phyloP scores from a whole-genome alignment of 2,113 vertebrate species.

The Pangasianodon hypophthalmus region DNA sequence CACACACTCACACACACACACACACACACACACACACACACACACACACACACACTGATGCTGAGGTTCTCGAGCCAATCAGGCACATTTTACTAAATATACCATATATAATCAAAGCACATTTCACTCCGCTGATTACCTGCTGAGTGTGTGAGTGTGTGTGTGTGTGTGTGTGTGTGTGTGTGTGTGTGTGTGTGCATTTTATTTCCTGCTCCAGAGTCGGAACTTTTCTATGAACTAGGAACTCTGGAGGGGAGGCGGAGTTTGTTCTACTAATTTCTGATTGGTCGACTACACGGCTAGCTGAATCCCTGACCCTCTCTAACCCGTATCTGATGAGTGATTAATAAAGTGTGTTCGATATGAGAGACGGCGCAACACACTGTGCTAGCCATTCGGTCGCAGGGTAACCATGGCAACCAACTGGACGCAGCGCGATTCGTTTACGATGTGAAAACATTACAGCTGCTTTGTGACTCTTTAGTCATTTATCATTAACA shows the following conservation, averaged over 20 bases:
- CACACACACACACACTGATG: not conserved
- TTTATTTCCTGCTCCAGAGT: not conserved
- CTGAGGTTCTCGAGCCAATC: not conserved
- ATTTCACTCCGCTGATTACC: not conserved
- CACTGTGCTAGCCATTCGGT: not conserved
- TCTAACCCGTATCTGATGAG: not conserved
- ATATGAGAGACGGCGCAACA: not conserved
- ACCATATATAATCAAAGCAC: not conserved
- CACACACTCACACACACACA: not conserved
- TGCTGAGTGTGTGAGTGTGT: no score
- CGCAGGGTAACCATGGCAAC: conserved; percentile 2
- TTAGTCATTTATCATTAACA: not conserved
- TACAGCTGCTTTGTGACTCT: not conserved
- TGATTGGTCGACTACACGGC: not conserved
- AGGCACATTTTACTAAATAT: not conserved
- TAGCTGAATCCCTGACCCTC: not conserved
- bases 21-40: not conserved
- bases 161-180: no score
- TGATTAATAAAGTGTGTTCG: not conserved
- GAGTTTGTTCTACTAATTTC: not conserved
- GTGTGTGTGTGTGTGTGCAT: not conserved
- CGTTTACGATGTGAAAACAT: not conserved
- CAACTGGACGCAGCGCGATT: not conserved
- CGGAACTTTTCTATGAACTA: not conserved
- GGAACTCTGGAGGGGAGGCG: not conserved